These are phyloP conservation scores for Smutsia temminckii DNA, from an alignment of 2,797 vertebrate genomes.

Conservation along the genomic window DNA sequence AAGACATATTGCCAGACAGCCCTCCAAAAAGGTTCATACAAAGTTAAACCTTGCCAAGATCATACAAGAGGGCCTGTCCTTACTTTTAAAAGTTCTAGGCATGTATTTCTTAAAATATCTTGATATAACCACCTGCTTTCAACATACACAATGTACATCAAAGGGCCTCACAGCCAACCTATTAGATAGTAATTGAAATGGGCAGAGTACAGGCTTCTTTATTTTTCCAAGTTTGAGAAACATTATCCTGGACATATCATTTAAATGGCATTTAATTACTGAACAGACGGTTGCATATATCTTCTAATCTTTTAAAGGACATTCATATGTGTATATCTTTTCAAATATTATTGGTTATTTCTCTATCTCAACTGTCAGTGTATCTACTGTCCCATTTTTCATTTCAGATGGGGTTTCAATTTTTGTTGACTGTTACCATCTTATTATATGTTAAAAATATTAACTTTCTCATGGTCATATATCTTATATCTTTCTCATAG, in stretches of 20 bases:
- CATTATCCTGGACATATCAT: background rate
- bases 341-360: background rate
- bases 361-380: background rate
- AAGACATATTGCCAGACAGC: background rate
- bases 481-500: background rate
- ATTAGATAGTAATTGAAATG: background rate
- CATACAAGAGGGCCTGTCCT: background rate
- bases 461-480: background rate
- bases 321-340: background rate
- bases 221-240: background rate
- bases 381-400: background rate
- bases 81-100: background rate
- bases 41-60: background rate
- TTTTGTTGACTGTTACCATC: background rate
- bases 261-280: background rate
- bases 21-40: background rate
- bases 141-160: background rate
- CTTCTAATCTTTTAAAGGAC: background rate
- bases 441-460: background rate
- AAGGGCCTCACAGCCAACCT: background rate
- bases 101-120: background rate
- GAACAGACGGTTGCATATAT: background rate
- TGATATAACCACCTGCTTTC: background rate
- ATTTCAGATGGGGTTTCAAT: background rate
- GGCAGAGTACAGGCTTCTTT: background rate